Evolutionary conservation across 2,113 vertebrate species (phyloP), one percentile per base, ranked within the genome.

Genomic region (Elaphurus davidianus): DNA sequence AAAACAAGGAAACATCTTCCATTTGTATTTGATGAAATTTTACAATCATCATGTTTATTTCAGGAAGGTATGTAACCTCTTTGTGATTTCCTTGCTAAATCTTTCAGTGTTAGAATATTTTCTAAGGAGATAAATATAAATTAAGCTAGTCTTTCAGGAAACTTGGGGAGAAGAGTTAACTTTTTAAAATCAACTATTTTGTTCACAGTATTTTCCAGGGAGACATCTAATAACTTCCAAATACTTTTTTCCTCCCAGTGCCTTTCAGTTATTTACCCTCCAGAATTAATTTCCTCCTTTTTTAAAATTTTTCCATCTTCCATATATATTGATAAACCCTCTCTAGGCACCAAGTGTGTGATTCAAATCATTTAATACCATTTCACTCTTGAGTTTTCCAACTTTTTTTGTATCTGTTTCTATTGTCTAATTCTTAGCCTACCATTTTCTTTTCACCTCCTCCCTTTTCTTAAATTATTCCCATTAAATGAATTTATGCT

Each of bases 31-130:
- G 76, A 97, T 96, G 94, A 82, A 52, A 88, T 36, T 85, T 67
- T 82, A 88, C 74, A 40, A 57, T 76, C 40, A 94, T 13, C 47
- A 4, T 82, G 54, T 94, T 97, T 87, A 71, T 28, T 82, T 92
- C 92, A 92, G 67, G 54, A 79, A 92, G 36, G 28, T 2, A 33
- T 59, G 6, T 67, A 50, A 82, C 36, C 2, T 85, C 95, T 94
- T 96, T 88, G 88, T 52, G 86, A 79, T 54, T 90, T 87, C 76
- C 55, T 76, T 57, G 95, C 86, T 96, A 87, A 83, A 78, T 78
- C 45, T 93, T n/a, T 52, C 55, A 94, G 86, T 81, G 87, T 59
- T 97, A 87, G 76, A 83, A 90, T 81, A 76, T n/a, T 90, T 90
- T 93, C 71, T 95, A n/a, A 30, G 54, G 74, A 33, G 36, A 79